A percentile compares a stretch with the other conserved stretches of the same genome.
These are phyloP conservation scores for Anolis sagrei DNA, from an alignment of 2,113 vertebrate species.

Conservation along the genomic window DNA sequence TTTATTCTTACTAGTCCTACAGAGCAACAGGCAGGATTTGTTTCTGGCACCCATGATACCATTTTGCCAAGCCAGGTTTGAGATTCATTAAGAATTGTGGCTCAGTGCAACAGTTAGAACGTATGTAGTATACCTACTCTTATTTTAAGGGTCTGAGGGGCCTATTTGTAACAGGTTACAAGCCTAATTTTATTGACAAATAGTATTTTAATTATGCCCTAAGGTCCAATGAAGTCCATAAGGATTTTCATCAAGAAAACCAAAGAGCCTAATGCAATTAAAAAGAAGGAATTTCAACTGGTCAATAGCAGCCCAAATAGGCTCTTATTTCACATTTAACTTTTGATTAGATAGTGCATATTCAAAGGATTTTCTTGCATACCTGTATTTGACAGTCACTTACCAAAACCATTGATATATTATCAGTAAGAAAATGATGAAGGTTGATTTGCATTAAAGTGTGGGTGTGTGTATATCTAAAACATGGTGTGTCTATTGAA, in stretches of 20 bases:
- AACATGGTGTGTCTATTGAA: background rate
- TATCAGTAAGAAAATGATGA: background rate
- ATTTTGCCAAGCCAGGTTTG: slow-evolving; percentile 16
- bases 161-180: background rate
- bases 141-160: slow-evolving; percentile 32
- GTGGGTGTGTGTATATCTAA: background rate
- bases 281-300: background rate
- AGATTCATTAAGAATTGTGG: background rate
- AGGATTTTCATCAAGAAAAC: background rate
- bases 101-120: slow-evolving; percentile 8
- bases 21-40: background rate
- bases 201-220: slow-evolving; percentile 31
- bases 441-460: background rate
- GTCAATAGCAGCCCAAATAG: slow-evolving; percentile 38
- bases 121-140: slow-evolving; percentile 1
- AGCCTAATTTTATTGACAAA: slow-evolving; percentile 14
- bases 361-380: slow-evolving; percentile 14
- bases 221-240: background rate
- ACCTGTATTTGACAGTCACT: accelerated
- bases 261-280: background rate
- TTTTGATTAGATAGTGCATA: slow-evolving; percentile 23
- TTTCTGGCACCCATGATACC: background rate
- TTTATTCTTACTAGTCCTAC: background rate
- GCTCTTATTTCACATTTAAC: slow-evolving; percentile 8
- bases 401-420: slow-evolving; percentile 17